Evolutionary conservation across 2,888 invertebrate species (phyloP).

Genomic region (Epicampocera succincta): DNA sequence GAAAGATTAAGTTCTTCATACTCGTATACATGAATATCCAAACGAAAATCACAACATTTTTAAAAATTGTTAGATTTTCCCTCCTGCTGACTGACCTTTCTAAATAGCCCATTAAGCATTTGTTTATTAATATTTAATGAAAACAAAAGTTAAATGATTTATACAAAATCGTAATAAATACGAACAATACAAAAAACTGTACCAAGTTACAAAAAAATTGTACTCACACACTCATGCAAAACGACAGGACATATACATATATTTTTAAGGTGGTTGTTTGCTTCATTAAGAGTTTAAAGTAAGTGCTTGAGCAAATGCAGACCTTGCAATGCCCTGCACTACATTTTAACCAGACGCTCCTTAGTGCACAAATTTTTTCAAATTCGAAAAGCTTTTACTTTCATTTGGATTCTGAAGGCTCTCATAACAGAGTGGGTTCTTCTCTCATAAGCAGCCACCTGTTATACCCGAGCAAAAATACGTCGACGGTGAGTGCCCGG

Average conservation of each 20-base stretch:
- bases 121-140: conserved; percentile 66
- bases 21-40: too few relatives aligned
- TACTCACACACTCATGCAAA: conserved; percentile 24
- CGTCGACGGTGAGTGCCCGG: too few relatives aligned
- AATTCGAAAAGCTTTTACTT: too few relatives aligned
- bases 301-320: not conserved
- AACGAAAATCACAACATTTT: not conserved
- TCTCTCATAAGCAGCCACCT: too few relatives aligned
- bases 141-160: conserved; percentile 68
- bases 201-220: conserved; percentile 34
- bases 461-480: too few relatives aligned
- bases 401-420: too few relatives aligned
- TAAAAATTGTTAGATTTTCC: not conserved
- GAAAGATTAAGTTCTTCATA: too few relatives aligned
- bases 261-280: conserved; percentile 62
- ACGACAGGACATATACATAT: conserved; percentile 17
- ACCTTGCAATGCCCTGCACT: not conserved
- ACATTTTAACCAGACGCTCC: not conserved
- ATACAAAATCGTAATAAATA: conserved; percentile 34
- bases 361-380: not conserved
- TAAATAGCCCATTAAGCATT: conserved; percentile 57
- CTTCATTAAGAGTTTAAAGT: conserved; percentile 36
- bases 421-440: too few relatives aligned
- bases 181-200: conserved; percentile 49
- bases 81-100: conserved; percentile 36